Conservation (phyloP, 2,888 invertebrate genomes). For the Myopa tessellatipennis region DNA sequence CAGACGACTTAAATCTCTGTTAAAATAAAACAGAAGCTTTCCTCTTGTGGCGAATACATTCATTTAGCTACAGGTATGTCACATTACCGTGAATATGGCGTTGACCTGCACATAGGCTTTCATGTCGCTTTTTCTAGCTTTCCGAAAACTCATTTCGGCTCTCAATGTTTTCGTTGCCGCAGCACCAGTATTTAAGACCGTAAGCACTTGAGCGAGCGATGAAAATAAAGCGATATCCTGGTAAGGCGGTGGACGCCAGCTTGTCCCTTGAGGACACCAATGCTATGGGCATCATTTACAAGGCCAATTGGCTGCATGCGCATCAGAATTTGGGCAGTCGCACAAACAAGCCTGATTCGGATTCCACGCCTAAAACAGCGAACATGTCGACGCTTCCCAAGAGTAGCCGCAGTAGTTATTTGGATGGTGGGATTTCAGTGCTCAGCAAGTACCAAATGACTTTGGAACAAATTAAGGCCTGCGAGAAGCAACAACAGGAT, state of each 20-base stretch:
- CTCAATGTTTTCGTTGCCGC: not conserved
- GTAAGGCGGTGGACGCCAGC: slow-evolving; percentile 80
- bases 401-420: slow-evolving; percentile 48
- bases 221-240: slow-evolving; percentile 88
- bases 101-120: not conserved
- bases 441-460: slow-evolving; percentile 75
- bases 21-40: not conserved
- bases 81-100: too few relatives aligned
- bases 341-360: slow-evolving; percentile 26
- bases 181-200: slow-evolving; percentile 19
- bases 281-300: slow-evolving; percentile 82
- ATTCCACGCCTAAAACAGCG: slow-evolving; percentile 8
- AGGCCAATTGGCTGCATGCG: slow-evolving; percentile 87
- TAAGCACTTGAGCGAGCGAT: slow-evolving; percentile 65
- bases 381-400: slow-evolving; percentile 17
- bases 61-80: too few relatives aligned
- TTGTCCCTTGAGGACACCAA: slow-evolving; percentile 77
- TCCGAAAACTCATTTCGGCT: not conserved
- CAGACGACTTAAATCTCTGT: slow-evolving; percentile 1
- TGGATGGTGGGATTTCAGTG: slow-evolving; percentile 62
- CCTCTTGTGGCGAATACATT: not conserved
- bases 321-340: slow-evolving; percentile 57
- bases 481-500: slow-evolving; percentile 68
- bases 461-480: slow-evolving; percentile 69
- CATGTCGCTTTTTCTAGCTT: not conserved